phyloP scores from a whole-genome alignment of 2,888 invertebrate species.

The Idaea straminata region DNA sequence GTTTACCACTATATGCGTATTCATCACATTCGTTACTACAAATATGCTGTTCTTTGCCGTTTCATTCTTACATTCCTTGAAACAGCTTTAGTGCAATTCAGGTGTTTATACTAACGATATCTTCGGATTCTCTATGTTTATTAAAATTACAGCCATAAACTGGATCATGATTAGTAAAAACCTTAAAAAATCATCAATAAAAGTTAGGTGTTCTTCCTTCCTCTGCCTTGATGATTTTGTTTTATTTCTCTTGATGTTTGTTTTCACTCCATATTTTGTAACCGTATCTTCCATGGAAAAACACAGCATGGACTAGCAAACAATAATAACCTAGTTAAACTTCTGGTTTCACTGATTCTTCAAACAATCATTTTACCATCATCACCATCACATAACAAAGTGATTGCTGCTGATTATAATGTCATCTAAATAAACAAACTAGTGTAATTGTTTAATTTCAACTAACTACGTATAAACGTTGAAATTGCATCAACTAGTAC shows the following conservation, averaged over 20 bases:
- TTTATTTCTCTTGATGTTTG: slow-evolving; percentile 12
- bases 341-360: slow-evolving; percentile 1
- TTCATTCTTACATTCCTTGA: not conserved
- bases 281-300: slow-evolving; percentile 15
- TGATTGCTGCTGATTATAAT: not conserved
- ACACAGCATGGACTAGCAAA: slow-evolving; percentile 14
- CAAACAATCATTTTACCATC: not conserved
- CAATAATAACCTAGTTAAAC: slow-evolving; percentile 15
- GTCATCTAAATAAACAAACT: not conserved
- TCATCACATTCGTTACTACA: slow-evolving; percentile 54
- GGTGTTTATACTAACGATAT: no score
- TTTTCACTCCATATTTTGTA: slow-evolving; percentile 9
- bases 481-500: no score
- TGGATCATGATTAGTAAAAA: no score
- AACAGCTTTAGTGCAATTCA: not conserved
- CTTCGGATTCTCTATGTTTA: no score
- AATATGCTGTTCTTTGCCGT: not conserved
- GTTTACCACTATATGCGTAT: slow-evolving; percentile 55
- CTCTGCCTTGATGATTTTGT: not conserved
- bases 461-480: not conserved
- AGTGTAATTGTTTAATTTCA: not conserved
- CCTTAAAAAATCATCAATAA: no score
- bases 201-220: no score
- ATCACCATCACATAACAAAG: not conserved
- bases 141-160: no score